phyloP scores from a whole-genome alignment of 2,797 vertebrate species.

The Petrocephalus schoutedeni region DNA sequence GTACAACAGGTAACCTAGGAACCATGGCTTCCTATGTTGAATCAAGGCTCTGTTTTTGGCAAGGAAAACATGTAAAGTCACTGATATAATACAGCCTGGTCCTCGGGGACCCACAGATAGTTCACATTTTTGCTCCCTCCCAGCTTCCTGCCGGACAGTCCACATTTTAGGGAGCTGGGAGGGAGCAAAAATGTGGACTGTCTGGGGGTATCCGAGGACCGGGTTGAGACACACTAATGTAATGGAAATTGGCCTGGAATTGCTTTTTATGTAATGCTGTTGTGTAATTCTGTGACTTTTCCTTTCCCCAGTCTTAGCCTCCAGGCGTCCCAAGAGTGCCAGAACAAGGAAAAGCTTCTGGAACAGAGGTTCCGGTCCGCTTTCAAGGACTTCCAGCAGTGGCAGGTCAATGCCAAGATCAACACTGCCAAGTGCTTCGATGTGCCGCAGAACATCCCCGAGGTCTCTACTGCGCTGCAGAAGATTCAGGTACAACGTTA shows the following conservation, averaged over 20 bases:
- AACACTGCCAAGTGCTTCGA: constrained; percentile 91
- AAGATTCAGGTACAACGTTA: constrained; percentile 80
- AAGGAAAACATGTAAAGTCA: background rate
- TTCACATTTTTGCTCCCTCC: background rate
- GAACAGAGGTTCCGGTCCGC: constrained; percentile 79
- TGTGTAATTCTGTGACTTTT: background rate
- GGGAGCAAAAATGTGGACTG: too few relatives aligned
- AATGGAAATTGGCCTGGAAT: background rate
- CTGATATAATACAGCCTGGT: background rate
- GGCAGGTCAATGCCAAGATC: constrained; percentile 86
- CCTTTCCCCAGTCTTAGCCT: constrained; percentile 73
- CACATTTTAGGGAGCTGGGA: background rate
- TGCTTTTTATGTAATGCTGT: background rate
- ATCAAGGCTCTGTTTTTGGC: background rate
- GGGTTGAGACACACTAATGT: background rate
- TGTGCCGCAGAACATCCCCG: constrained; percentile 75
- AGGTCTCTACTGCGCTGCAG: constrained; percentile 76
- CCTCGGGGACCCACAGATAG: background rate
- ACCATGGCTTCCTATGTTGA: background rate
- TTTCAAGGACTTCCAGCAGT: constrained; percentile 89
- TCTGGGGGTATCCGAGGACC: background rate
- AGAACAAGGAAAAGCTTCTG: constrained; percentile 85
- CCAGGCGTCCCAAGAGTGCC: constrained; percentile 81
- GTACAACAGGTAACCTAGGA: constrained; percentile 77
- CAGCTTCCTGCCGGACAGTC: background rate